Percentiles rank a stretch among this genome's conserved stretches.
phyloP scores from a whole-genome alignment of 2,888 invertebrate species.

The Drepanosiphum platanoidis region DNA sequence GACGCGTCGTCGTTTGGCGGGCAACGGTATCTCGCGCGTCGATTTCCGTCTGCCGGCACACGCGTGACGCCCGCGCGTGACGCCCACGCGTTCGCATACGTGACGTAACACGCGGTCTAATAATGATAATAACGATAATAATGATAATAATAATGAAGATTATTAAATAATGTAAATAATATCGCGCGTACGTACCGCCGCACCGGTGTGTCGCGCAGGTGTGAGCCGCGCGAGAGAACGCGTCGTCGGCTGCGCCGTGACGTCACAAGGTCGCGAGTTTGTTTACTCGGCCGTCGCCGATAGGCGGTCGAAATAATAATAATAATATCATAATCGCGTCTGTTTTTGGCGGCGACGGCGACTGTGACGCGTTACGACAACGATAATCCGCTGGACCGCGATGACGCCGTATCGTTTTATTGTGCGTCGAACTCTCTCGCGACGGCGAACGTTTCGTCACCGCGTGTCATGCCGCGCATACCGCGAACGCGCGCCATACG shows the following conservation, averaged over 20 bases:
- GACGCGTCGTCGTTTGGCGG: no score
- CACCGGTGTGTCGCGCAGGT: neutral
- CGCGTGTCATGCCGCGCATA: neutral
- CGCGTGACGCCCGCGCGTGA: no score
- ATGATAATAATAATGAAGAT: no score
- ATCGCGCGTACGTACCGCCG: neutral
- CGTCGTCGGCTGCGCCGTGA: conserved; percentile 1
- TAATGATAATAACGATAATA: no score
- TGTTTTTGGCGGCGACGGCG: conserved; percentile 16
- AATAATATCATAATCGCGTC: neutral
- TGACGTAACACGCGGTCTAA: neutral
- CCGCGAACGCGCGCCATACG: neutral
- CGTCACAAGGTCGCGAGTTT: conserved; percentile 61
- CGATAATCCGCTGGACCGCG: neutral
- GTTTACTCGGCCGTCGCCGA: conserved; percentile 30
- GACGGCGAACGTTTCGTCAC: neutral
- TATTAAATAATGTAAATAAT: no score
- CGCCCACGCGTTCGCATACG: neutral
- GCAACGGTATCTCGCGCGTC: no score
- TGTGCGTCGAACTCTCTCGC: no score
- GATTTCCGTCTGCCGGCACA: no score
- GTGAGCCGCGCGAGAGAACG: neutral
- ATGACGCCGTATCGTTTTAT: no score
- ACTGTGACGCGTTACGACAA: neutral
- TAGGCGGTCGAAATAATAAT: conserved; percentile 14